phyloP scores from a whole-genome alignment of 1,140 invertebrate species.

The Pogonognathellus flavescens region DNA sequence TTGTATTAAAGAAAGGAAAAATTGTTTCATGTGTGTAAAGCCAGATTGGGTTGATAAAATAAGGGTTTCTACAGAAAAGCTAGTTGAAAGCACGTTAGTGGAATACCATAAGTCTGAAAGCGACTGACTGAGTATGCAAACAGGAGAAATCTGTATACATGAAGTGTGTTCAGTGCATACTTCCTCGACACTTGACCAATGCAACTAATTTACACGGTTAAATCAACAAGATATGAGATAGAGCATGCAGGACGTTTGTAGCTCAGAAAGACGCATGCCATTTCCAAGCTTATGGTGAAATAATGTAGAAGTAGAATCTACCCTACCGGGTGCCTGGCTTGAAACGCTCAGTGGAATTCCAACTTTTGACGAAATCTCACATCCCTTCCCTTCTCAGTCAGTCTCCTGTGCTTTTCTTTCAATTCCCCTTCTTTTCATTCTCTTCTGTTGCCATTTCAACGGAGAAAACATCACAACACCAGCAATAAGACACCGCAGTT shows the following conservation, averaged over 20 bases:
- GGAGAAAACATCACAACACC: background rate
- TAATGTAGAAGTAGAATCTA: slow-evolving; percentile 6
- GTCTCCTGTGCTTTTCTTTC: slow-evolving; percentile 20
- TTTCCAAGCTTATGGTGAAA: slow-evolving; percentile 16
- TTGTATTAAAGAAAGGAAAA: too few relatives aligned
- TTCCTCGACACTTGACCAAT: slow-evolving; percentile 22
- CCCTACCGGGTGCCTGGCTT: background rate
- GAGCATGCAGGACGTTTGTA: slow-evolving; percentile 8
- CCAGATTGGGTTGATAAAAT: too few relatives aligned
- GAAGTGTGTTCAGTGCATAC: background rate
- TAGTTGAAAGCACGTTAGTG: too few relatives aligned
- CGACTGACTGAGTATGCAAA: too few relatives aligned
- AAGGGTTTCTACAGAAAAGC: too few relatives aligned
- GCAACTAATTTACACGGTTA: slow-evolving; percentile 35
- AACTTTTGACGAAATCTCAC: slow-evolving; percentile 33
- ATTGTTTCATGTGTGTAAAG: too few relatives aligned
- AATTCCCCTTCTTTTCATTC: background rate
- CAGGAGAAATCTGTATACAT: background rate
- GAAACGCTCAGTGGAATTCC: slow-evolving; percentile 19
- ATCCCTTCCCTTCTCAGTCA: slow-evolving; percentile 1
- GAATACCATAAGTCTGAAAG: too few relatives aligned
- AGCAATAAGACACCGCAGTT: background rate
- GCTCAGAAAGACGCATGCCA: slow-evolving; percentile 28
- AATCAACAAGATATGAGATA: slow-evolving; percentile 36
- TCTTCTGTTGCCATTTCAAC: background rate